Percentiles rank a stretch among this genome's conserved stretches.
Evolutionary conservation across 2,113 vertebrate genomes (phyloP).

Genomic region (Shinisaurus crocodilurus): DNA sequence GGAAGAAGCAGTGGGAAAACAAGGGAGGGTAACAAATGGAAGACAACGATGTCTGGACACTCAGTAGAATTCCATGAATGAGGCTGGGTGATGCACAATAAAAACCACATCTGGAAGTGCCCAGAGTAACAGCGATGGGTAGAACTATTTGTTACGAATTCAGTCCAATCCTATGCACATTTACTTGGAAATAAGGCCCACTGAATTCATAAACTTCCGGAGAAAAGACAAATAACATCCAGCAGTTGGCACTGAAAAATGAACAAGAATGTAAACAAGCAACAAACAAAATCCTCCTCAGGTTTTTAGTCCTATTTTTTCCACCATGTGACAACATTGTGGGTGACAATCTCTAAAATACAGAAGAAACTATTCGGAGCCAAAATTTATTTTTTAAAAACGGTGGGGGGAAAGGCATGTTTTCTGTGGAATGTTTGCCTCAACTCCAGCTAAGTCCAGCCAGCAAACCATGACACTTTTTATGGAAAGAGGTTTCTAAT

Average conservation of each 20-base stretch:
- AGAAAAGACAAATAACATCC: background rate
- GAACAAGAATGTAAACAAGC: background rate
- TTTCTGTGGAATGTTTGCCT: slow-evolving; percentile 37
- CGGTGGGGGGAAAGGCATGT: background rate
- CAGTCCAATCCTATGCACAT: background rate
- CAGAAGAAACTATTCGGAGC: slow-evolving; percentile 51
- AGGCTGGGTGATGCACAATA: background rate
- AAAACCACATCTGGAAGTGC: background rate
- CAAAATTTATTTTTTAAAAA: slow-evolving; percentile 16
- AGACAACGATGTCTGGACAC: no score
- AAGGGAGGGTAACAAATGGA: no score
- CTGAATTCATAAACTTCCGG: background rate
- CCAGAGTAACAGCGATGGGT: background rate
- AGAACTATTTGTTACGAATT: background rate
- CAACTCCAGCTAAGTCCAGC: slow-evolving; percentile 18
- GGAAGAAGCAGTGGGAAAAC: no score
- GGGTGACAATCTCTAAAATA: background rate
- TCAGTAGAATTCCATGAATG: no score
- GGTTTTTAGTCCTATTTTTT: slow-evolving; percentile 20
- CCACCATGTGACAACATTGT: slow-evolving; percentile 11
- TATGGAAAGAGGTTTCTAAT: slow-evolving; percentile 49
- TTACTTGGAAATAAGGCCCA: background rate
- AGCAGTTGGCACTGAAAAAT: background rate
- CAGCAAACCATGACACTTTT: slow-evolving; percentile 26
- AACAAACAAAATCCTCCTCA: no score